Evolutionary conservation across 2,797 vertebrate species (phyloP), one percentile per base, ranked within the genome.

Genomic region (Apogon hyalosoma): DNA sequence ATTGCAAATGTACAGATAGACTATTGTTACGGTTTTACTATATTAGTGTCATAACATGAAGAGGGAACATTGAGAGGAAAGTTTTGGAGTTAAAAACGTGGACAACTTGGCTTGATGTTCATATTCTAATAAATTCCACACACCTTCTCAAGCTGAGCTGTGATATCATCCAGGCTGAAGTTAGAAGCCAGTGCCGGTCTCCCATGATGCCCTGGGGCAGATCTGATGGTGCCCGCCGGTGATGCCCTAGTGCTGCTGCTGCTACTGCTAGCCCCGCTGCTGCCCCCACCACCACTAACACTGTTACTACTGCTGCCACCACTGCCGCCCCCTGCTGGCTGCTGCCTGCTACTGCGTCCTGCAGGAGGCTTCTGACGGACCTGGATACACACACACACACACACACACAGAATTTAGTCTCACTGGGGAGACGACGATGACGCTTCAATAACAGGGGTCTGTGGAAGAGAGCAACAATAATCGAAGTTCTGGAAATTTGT

Each of bases 151-250:
- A 99, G 88, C 81, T 98, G 97, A 3, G 97, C 96, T 0, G 98
- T 98, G 93, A 99, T 98, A 83, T 99, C 97, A 42, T 99, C 98
- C 81, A 99, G 89, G 39, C 97, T 98, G 79, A 96, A 96, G 62
- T 98, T 96, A 53, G 95, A 96, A 14, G 94, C 95, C 41, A 97
- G 90, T 1, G 95, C 92, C 3, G 95, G 95, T 41, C 94, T 83
- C 58, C 88, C 86, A 10, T 84, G 78, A 51, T 88, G 89, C 61
- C 87, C 72, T 0, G 82, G 19, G 40, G 79, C 55, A 55, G 84
- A 92, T 69, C 94, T 90, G 72, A 94, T 93, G 10, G 93, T 95
- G 11, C 96, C 95, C 3, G 96, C 94, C 0, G 96, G 94, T 0
- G 95, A 92, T 51, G 93, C 96, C 59, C 96, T 94, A 68, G 95